These are phyloP conservation scores for Cyphomyrus plagiostoma DNA, from an alignment of 2,113 vertebrate genomes.

Conservation along the genomic window DNA sequence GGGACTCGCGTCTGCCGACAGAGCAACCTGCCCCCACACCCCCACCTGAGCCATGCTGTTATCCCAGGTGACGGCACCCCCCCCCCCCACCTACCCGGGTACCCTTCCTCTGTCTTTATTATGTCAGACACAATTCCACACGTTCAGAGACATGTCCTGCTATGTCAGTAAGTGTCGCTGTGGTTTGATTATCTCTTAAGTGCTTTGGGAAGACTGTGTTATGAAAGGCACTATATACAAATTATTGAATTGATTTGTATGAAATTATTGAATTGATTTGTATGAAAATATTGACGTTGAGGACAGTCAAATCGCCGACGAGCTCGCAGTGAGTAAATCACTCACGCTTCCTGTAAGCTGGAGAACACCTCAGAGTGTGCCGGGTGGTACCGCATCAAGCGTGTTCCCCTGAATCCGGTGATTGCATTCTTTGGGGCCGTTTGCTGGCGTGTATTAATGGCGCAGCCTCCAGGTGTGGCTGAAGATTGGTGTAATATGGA, in stretches of 20 bases:
- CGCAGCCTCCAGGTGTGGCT: not conserved
- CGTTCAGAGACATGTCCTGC: not conserved
- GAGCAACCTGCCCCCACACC: not conserved
- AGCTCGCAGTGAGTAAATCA: not conserved
- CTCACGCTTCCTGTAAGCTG: not conserved
- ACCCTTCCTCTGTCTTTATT: not conserved
- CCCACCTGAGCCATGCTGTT: conserved; percentile 12
- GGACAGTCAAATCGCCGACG: not conserved
- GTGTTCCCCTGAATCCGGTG: not conserved
- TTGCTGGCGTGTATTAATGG: not conserved
- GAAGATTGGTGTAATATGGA: not conserved
- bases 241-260: not conserved
- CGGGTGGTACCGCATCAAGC: not conserved
- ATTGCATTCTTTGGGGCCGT: not conserved
- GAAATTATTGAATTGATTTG: not conserved
- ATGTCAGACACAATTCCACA: not conserved
- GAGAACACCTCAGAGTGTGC: not conserved
- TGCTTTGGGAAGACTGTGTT: not conserved
- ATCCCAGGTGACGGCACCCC: conserved; percentile 5
- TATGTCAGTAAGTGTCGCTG: not conserved
- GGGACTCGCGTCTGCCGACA: not conserved
- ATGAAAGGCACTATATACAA: not conserved
- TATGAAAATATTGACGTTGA: not conserved
- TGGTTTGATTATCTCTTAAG: not conserved
- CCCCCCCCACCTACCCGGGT: not conserved